Base-by-base conservation (phyloP, 2,113 vertebrate genomes). In the Vidua macroura region DNA sequence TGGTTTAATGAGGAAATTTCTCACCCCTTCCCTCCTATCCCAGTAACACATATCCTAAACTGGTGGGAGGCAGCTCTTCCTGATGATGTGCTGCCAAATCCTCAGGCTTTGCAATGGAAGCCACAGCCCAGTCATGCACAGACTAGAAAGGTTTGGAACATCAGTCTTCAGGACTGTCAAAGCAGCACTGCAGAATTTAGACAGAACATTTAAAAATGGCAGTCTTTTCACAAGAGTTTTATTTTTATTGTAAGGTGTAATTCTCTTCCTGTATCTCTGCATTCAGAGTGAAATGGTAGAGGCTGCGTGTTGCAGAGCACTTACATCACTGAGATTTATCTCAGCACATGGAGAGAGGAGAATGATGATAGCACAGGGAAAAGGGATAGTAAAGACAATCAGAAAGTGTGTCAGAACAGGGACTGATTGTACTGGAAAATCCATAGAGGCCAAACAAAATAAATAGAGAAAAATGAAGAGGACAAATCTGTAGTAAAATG, bases 191-290 rank as follows among this genome's bases (percentile, higher is more conserved):
- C 27, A 88, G 62, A 78, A 84, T 82, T 92, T 92, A 93, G 39
- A 78, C 56, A 88, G 48, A 86, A 56, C 44, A 30, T 75, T 70
- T 59, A 25, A 91, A 85, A 88, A 89, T 56, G 19, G n/a, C 46
- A 82, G 5, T 55, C 55, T 90, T 94, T 86, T 94, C 88, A 88
- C 30, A 75, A 37, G 91, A 81, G 68, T 90, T 94, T 96, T 93
- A 92, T 88, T 94, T 90, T 92, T 92, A 90, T 86, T 94, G 83
- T 78, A 91, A 91, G 22, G 48, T 92, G 66, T 91, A 88, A 89
- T 93, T 94, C 69, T 93, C 35, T 66, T 83, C 67, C 84, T 67
- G 31, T 72, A 77, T 91, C 86, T 94, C 69, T 86, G 7, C 58
- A 64, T 84, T 86, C 86, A 72, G 88, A 87, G 58, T 49, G 62